Conservation (phyloP, 2,888 invertebrate species). For the Spodoptera exigua region DNA sequence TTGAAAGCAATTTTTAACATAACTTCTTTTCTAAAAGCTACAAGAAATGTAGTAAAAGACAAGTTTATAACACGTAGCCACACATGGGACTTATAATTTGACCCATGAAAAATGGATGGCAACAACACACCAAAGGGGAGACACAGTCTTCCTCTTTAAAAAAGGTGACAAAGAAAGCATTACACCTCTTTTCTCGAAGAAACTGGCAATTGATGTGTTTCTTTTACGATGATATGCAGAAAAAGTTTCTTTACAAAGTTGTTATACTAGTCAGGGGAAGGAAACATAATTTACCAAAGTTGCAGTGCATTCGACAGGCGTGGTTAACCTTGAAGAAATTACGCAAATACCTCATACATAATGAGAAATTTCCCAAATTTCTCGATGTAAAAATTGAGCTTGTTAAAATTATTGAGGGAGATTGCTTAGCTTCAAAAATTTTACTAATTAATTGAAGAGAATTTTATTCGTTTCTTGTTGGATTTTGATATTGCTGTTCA, state of each 20-base stretch:
- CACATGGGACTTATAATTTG: too few relatives aligned
- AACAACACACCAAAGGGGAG: too few relatives aligned
- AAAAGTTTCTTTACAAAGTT: slow-evolving; percentile 8
- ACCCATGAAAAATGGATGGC: too few relatives aligned
- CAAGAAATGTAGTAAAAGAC: too few relatives aligned
- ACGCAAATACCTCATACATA: slow-evolving; percentile 14
- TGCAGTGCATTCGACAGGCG: slow-evolving; percentile 9
- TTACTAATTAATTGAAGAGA: background rate
- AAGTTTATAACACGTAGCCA: too few relatives aligned
- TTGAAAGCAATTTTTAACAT: too few relatives aligned
- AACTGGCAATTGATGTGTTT: background rate
- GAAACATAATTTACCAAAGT: slow-evolving; percentile 25
- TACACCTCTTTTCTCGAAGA: too few relatives aligned
- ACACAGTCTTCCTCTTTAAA: too few relatives aligned
- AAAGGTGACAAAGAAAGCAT: too few relatives aligned
- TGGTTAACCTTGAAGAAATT: slow-evolving; percentile 27
- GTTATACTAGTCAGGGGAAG: background rate
- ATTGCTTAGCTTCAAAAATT: slow-evolving; percentile 12
- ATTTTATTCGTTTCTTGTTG: too few relatives aligned
- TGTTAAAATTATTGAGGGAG: slow-evolving; percentile 34
- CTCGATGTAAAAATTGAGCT: slow-evolving; percentile 8
- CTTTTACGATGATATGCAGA: slow-evolving; percentile 11
- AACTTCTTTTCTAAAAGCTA: too few relatives aligned
- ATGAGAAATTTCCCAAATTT: slow-evolving; percentile 16
- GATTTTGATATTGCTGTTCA: too few relatives aligned